Evolutionary conservation across 2,888 invertebrate genomes (phyloP), one percentile per base, ranked within the genome.

Genomic region (Stomorhina lunata): DNA sequence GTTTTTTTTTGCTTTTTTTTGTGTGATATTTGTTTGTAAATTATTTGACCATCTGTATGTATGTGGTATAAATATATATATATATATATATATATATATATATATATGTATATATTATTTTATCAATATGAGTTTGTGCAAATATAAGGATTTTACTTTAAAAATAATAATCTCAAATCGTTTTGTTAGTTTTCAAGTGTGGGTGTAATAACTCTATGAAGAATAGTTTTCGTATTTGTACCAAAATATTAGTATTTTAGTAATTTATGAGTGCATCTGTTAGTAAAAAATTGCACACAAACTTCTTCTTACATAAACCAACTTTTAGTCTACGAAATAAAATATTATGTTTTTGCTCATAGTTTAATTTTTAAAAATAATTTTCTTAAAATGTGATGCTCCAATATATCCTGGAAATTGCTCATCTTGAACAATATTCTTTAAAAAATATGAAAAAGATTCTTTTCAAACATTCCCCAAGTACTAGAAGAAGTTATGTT

Each of bases 351-450:
- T 48, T 12, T 55, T 20, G 12, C 25, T 50, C 1, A 17, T 10
- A 55, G 27, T 69, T 57, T 22, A 29, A 45, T 45, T 57, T 22
- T 34, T n/a, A 27, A 27, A 15, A 12, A 37, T 17, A 10, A 22
- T 48, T 10, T 48, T 6, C 4, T n/a, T 43, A 29, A 17, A 69
- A 32, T 22, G 34, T 34, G 22, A 71, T 37, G 12, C 29, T 65
- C 6, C 20, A 48, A 66, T 57, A 4, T 34, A 57, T 55, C 27
- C 34, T 32, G 17, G 12, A 75, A 50, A 68, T 48, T 68, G 50
- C 59, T 50, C 75, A 61, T 40, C 40, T 59, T 68, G 5, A 76
- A 50, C 40, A 68, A 50, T 40, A 73, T 73, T 73, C 53, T 43
- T 53, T 32, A 12, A 7, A 45, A 50, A 76, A 68, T 61, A 61